Conservation (phyloP, 2,797 vertebrate species). For the Myioborus miniatus region DNA sequence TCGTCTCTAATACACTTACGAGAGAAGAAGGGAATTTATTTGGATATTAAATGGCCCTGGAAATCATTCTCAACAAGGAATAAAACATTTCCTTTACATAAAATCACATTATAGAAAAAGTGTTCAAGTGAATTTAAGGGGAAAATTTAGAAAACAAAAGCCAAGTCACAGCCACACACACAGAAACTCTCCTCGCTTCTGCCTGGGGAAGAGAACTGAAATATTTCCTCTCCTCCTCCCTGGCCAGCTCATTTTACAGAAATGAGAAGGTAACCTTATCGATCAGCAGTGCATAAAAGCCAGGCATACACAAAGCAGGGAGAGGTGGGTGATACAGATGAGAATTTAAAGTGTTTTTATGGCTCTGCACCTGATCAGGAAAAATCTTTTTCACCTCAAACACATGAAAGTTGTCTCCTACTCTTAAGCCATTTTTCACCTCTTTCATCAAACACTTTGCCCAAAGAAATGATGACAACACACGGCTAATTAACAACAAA, state of each 20-base stretch:
- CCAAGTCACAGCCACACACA: background rate
- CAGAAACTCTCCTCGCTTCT: background rate
- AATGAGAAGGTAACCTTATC: slow-evolving; percentile 39
- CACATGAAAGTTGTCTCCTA: background rate
- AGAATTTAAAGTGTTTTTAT: slow-evolving; percentile 40
- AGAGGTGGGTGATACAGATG: background rate
- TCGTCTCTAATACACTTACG: background rate
- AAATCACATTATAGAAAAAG: slow-evolving; percentile 18
- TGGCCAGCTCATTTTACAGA: slow-evolving; percentile 5
- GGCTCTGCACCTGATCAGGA: background rate
- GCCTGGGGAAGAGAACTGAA: background rate
- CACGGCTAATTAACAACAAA: slow-evolving; percentile 68
- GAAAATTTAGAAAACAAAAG: slow-evolving; percentile 45
- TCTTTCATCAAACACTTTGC: slow-evolving; percentile 6
- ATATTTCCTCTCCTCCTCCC: slow-evolving; percentile 11
- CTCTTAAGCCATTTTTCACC: slow-evolving; percentile 18
- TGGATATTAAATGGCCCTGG: slow-evolving; percentile 21
- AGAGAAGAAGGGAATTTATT: slow-evolving; percentile 38
- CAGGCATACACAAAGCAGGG: background rate
- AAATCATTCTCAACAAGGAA: slow-evolving; percentile 48
- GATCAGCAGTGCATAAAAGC: slow-evolving; percentile 30
- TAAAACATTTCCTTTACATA: slow-evolving; percentile 29
- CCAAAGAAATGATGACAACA: slow-evolving; percentile 15
- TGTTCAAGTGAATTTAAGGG: slow-evolving; percentile 39
- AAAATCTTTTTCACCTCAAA: background rate